Percentiles rank a stretch among this genome's conserved stretches.
Evolutionary conservation across 2,888 invertebrate genomes (phyloP).

Genomic region (Euzetes globulus): DNA sequence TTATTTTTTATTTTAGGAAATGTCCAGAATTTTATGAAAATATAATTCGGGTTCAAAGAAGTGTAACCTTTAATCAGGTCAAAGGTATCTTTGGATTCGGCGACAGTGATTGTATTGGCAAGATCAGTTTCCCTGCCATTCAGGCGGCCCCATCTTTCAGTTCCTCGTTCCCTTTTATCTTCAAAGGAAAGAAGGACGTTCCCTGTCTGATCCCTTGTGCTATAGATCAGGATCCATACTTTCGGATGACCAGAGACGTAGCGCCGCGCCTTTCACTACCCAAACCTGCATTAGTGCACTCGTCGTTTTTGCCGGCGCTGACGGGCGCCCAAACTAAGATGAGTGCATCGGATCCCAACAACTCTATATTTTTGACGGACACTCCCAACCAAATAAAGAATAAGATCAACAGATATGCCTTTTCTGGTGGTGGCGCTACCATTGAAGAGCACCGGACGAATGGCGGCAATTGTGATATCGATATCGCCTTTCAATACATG

Average conservation of each 20-base stretch:
- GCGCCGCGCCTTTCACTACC: slow-evolving; percentile 77
- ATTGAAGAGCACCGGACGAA: slow-evolving; percentile 76
- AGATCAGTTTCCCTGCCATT: slow-evolving; percentile 90
- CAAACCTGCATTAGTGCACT: slow-evolving; percentile 80
- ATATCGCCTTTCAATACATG: slow-evolving; percentile 90
- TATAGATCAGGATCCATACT: slow-evolving; percentile 96
- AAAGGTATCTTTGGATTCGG: slow-evolving; percentile 97
- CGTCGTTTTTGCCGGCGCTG: slow-evolving; percentile 82
- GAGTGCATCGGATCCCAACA: slow-evolving; percentile 90
- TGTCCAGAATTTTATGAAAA: slow-evolving; percentile 87
- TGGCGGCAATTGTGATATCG: slow-evolving; percentile 89
- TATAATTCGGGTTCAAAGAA: slow-evolving; percentile 81
- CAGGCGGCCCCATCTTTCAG: slow-evolving; percentile 93
- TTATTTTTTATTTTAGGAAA: slow-evolving; percentile 54
- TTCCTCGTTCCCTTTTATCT: slow-evolving; percentile 82
- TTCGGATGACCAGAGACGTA: slow-evolving; percentile 97
- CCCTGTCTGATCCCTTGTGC: slow-evolving; percentile 91
- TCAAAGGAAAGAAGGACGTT: slow-evolving; percentile 66
- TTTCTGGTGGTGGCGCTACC: slow-evolving; percentile 89
- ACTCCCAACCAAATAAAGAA: slow-evolving; percentile 90
- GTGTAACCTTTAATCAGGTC: slow-evolving; percentile 94
- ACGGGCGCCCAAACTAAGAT: slow-evolving; percentile 97
- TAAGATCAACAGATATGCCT: slow-evolving; percentile 92
- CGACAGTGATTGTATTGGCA: slow-evolving; percentile 91
- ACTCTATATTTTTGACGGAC: slow-evolving; percentile 91